These are phyloP conservation scores for zebrafish (Danio rerio) DNA, from an alignment of 2,113 vertebrate species.

Conservation along the genomic window DNA sequence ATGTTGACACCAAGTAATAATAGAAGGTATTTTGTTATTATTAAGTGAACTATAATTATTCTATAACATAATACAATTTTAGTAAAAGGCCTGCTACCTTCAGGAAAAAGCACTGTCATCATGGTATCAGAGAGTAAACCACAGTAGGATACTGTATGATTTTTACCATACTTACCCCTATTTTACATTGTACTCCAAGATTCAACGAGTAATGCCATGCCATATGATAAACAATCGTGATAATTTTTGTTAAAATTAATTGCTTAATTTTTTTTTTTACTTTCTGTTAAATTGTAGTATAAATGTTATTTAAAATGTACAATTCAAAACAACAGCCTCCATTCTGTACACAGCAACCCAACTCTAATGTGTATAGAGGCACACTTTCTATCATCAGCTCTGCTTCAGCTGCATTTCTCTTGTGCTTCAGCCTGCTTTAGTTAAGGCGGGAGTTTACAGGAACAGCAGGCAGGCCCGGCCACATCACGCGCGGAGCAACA, in stretches of 20 bases:
- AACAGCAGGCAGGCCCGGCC: constrained; percentile 82
- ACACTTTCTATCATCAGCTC: not conserved
- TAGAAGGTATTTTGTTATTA: not conserved
- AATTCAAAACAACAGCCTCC: not conserved
- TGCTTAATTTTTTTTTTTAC: not conserved
- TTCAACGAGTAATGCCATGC: not conserved
- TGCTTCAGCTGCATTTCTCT: constrained; percentile 13
- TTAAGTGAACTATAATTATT: too few species aligned
- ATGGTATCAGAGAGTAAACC: not conserved
- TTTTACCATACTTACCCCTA: not conserved
- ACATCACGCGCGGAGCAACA: constrained; percentile 80
- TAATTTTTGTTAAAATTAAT: not conserved
- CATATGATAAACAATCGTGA: not conserved
- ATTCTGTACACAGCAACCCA: not conserved
- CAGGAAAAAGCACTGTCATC: not conserved
- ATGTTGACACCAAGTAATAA: not conserved
- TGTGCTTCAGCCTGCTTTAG: constrained; percentile 67
- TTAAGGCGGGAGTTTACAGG: constrained; percentile 85
- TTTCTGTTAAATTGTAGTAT: not conserved
- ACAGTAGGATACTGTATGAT: not conserved
- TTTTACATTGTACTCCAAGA: not conserved
- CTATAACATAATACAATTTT: too few species aligned
- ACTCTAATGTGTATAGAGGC: not conserved
- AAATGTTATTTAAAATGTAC: not conserved
- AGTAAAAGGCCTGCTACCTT: not conserved